Percentiles rank a stretch among this genome's conserved stretches.
Evolutionary conservation across 23 tunicate genomes (phyloP).

Genomic region (Trididemnum miniatum): DNA sequence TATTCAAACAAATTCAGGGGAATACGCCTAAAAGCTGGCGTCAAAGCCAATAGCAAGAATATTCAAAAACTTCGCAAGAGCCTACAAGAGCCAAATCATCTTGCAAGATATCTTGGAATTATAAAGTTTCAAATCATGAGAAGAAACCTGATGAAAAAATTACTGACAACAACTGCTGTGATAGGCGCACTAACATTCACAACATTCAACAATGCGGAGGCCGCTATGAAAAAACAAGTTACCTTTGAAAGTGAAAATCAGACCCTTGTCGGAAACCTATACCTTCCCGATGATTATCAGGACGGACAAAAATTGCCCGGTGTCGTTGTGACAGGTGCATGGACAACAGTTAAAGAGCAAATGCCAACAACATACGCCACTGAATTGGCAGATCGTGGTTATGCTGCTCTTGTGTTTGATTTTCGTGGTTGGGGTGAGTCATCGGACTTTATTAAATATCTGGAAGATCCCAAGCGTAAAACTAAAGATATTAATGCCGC

Average conservation of each 20-base stretch:
- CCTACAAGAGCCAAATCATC: too few relatives aligned
- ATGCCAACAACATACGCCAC: background rate
- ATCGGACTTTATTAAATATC: background rate
- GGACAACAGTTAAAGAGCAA: slow-evolving; percentile 10
- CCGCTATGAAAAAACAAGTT: background rate
- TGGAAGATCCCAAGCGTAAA: background rate
- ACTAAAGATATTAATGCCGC: background rate
- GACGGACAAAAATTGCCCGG: too few relatives aligned
- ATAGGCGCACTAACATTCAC: background rate
- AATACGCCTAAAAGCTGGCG: too few relatives aligned
- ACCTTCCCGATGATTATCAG: background rate
- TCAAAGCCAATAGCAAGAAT: too few relatives aligned
- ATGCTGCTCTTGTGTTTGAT: background rate
- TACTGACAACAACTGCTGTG: too few relatives aligned
- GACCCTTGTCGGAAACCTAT: background rate
- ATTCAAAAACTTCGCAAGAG: too few relatives aligned
- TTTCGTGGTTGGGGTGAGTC: slow-evolving; percentile 9
- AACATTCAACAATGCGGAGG: background rate
- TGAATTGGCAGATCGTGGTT: background rate
- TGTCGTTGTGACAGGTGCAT: slow-evolving; percentile 1
- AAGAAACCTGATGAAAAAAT: too few relatives aligned
- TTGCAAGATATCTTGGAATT: too few relatives aligned
- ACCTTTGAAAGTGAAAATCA: background rate
- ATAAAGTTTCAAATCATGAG: background rate
- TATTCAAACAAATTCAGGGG: too few relatives aligned